phyloP scores from a whole-genome alignment of 2,113 vertebrate species.

The Eulacestoma nigropectus region DNA sequence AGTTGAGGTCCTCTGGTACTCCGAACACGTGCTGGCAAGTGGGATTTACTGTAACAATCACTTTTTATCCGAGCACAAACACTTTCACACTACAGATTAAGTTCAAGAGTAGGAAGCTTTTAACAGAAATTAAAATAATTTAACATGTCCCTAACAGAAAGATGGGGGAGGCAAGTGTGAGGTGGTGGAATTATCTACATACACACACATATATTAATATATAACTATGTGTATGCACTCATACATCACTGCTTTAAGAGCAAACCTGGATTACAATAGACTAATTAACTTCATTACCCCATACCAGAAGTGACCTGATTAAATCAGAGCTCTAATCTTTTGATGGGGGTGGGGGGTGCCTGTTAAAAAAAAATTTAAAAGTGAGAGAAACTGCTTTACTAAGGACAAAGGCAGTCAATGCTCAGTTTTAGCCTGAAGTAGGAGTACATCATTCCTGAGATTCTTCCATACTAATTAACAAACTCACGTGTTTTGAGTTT shows the following conservation, averaged over 20 bases:
- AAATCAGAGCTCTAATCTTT: not conserved
- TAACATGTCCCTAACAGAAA: not conserved
- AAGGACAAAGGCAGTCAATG: not conserved
- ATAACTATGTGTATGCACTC: not conserved
- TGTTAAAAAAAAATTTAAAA: not conserved
- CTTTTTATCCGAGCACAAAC: not conserved
- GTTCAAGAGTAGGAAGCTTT: not conserved
- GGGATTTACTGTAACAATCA: not conserved
- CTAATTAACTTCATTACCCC: not conserved
- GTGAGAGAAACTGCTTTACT: not conserved
- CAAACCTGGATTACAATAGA: not conserved
- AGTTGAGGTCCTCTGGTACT: not conserved
- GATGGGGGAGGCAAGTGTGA: not conserved
- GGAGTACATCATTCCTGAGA: slow-evolving; percentile 41
- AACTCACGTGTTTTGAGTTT: slow-evolving; percentile 30
- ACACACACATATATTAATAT: not conserved
- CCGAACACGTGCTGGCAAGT: not conserved
- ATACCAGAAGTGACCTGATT: not conserved
- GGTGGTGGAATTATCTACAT: not conserved
- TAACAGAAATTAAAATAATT: not conserved
- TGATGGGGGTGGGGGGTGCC: not conserved
- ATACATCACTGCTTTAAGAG: not conserved
- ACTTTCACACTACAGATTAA: not conserved
- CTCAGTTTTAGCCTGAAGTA: slow-evolving; percentile 12
- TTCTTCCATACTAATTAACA: slow-evolving; percentile 52